phyloP scores from a whole-genome alignment of 1,140 invertebrate species.

The Lamellibrachia luymesi region DNA sequence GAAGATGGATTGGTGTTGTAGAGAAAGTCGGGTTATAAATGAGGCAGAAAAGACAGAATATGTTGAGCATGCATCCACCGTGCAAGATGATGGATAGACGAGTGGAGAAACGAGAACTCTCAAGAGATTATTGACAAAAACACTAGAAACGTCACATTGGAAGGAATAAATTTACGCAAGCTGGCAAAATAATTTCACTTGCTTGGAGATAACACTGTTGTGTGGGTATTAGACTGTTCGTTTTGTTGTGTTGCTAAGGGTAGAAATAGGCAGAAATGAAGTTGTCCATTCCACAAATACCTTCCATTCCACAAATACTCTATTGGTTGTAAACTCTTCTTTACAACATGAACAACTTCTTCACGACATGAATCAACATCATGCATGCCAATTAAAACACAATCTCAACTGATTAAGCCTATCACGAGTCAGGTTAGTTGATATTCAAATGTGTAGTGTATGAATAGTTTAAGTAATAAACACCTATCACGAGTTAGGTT shows the following conservation, averaged over 20 bases:
- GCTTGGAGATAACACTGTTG: no score
- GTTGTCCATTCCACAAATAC: not conserved
- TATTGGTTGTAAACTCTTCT: not conserved
- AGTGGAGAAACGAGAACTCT: not conserved
- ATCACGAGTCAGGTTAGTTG: no score
- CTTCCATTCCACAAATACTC: not conserved
- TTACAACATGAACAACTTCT: not conserved
- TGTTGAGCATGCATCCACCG: not conserved
- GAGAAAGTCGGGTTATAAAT: not conserved
- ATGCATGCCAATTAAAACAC: not conserved
- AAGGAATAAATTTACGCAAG: not conserved
- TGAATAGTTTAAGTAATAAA: no score
- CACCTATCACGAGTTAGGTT: no score
- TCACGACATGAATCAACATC: not conserved
- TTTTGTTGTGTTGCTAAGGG: not conserved
- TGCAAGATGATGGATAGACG: not conserved
- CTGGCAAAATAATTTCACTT: not conserved
- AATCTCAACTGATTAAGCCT: no score
- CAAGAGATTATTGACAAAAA: not conserved
- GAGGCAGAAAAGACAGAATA: not conserved
- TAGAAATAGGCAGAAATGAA: not conserved
- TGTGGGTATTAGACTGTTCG: not conserved
- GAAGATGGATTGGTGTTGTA: not conserved
- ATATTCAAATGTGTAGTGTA: no score
- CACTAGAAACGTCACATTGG: not conserved